These are phyloP conservation scores for Paratilapia polleni DNA, from an alignment of 2,113 vertebrate species.

Conservation along the genomic window DNA sequence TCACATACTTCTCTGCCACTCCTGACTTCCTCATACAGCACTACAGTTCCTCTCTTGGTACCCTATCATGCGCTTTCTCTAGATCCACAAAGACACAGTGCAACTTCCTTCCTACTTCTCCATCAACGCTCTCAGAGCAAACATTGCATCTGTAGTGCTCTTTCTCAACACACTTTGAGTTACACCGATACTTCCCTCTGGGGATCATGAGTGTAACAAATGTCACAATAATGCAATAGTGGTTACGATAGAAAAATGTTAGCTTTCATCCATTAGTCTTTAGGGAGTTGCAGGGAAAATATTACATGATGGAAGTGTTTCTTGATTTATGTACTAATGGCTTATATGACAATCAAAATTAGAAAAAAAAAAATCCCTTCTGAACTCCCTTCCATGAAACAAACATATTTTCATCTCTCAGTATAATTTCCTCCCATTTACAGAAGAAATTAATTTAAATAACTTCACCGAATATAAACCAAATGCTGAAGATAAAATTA, in stretches of 20 bases:
- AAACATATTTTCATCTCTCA: background rate
- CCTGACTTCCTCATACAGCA: no score
- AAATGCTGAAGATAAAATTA: slow-evolving; percentile 14
- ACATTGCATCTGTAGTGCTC: no score
- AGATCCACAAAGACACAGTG: no score
- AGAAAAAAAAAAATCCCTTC: background rate
- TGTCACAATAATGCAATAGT: background rate
- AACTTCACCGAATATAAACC: background rate
- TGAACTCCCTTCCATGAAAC: background rate
- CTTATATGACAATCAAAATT: background rate
- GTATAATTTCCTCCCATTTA: background rate
- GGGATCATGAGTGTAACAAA: background rate
- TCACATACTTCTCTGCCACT: no score
- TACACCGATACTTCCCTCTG: background rate
- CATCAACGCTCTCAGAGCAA: no score
- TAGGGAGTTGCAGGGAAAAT: background rate
- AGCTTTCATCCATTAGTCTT: background rate
- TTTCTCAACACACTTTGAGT: background rate
- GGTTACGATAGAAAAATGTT: background rate
- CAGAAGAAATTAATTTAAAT: background rate
- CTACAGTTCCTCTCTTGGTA: no score
- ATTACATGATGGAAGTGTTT: background rate
- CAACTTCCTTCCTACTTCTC: no score
- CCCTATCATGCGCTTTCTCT: no score
- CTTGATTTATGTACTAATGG: background rate